Evolutionary conservation across 1,140 invertebrate species (phyloP).

Genomic region (Drosophila melanogaster): DNA sequence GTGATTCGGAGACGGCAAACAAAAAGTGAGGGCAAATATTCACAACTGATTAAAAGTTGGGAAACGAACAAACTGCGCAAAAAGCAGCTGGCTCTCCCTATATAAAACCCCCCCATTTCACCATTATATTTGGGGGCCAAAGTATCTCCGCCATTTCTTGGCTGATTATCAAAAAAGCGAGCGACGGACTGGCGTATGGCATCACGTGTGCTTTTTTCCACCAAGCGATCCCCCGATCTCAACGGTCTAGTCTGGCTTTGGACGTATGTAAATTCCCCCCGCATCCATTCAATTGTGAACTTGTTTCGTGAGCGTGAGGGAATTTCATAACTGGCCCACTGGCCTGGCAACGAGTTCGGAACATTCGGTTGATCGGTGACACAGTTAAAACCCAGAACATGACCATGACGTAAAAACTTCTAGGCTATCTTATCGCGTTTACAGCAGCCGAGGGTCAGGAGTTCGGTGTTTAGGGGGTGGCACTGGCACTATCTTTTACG

Average conservation of each 20-base stretch:
- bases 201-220: constrained; percentile 47
- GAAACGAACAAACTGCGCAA: constrained; percentile 54
- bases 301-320: constrained; percentile 18
- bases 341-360: constrained; percentile 62
- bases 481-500: constrained; percentile 4
- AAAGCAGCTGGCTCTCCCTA: constrained; percentile 29
- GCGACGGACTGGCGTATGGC: constrained; percentile 1
- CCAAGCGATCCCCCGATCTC: constrained; percentile 15
- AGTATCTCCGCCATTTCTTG: constrained; percentile 49
- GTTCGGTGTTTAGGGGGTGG: constrained; percentile 11
- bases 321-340: constrained; percentile 54
- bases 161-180: constrained; percentile 53
- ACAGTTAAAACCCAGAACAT: constrained; percentile 27
- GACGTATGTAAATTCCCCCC: constrained; percentile 43
- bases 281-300: constrained; percentile 9
- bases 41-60: constrained; percentile 54
- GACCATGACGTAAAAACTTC: constrained; percentile 61
- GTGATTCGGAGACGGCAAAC: constrained; percentile 42
- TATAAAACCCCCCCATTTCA: constrained; percentile 52
- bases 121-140: constrained; percentile 49
- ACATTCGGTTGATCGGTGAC: constrained; percentile 31
- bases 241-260: constrained; percentile 43
- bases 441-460: constrained; percentile 48
- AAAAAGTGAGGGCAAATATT: constrained; percentile 52
- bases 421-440: constrained; percentile 61